Conservation (phyloP, 2,888 invertebrate genomes). For the Conomelus anceps region DNA sequence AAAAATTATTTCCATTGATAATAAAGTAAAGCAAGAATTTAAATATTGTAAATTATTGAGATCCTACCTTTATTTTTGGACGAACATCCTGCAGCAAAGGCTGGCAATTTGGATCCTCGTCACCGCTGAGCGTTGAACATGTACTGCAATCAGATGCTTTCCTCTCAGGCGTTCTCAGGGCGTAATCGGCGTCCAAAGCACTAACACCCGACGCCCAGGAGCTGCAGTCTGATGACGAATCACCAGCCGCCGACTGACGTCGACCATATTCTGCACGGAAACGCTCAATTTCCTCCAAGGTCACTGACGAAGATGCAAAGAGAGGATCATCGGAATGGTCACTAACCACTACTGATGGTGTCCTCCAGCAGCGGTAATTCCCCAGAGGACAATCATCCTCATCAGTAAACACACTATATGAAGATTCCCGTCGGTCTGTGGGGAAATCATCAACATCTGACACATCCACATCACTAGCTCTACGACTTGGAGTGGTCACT, state of each 20-base stretch:
- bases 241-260: slow-evolving; percentile 31
- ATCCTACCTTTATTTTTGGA: slow-evolving; percentile 44
- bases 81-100: slow-evolving; percentile 37
- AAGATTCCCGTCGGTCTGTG: slow-evolving; percentile 18
- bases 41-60: neutral
- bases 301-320: slow-evolving; percentile 47
- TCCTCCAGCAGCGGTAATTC: slow-evolving; percentile 58
- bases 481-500: neutral
- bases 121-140: slow-evolving; percentile 65
- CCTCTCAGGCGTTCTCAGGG: slow-evolving; percentile 49
- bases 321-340: slow-evolving; percentile 70
- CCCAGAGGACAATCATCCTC: slow-evolving; percentile 23
- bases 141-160: slow-evolving; percentile 68
- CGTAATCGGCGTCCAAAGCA: slow-evolving; percentile 48
- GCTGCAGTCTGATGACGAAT: slow-evolving; percentile 50
- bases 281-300: slow-evolving; percentile 54
- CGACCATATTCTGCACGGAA: slow-evolving; percentile 40
- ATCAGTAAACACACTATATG: slow-evolving; percentile 18
- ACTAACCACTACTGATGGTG: slow-evolving; percentile 80
- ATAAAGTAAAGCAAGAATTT: neutral
- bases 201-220: slow-evolving; percentile 54
- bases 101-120: slow-evolving; percentile 50
- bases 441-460: neutral
- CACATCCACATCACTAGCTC: slow-evolving; percentile 3
- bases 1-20: neutral